Base-by-base conservation (phyloP, 2,113 vertebrate species). In the Pithys albifrons region DNA sequence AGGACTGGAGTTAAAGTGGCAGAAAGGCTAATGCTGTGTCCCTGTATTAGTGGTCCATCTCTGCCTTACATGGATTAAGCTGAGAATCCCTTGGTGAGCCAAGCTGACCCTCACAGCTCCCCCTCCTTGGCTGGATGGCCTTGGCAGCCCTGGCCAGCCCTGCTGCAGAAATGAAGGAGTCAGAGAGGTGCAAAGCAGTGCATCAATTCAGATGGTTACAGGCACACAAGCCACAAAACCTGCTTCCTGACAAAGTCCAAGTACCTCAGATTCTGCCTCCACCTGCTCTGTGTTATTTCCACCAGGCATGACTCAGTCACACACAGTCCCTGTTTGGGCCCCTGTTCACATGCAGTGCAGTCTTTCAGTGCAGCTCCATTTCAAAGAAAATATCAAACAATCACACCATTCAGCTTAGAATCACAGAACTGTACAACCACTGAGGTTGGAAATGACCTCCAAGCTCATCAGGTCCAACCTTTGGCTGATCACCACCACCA, bases 121-220 rank as follows among this genome's bases (percentile, higher is more conserved):
- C 1, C 1, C 6, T 49, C 10, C 52, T n/a, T 35, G 10, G 10
- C 25, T 7, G 43, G 14, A 19, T 1, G 6, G 16, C 45, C 17
- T 2, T 28, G 51, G 61, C 41, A 66, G 31, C n/a, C 10, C 43
- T 52, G 84, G n/a, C 1, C 69, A 76, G 48, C 7, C 55, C 59
- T 31, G 7, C 35, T 41, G 49, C 58, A 62, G 24, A 54, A 61
- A 71, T 20, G 23, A 33, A 7, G 12, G n/a, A 39, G 14, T 2
- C 66, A 14, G 22, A 72, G 6, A 64, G 6, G 12, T 13, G 41
- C 58, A 58, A 46, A 43, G 31, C 0, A 58, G 29, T 10, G 31
- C 31, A 24, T 5, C 6, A 2, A 49, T 58, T 28, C 7, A 67
- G 7, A 7, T 29, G 52, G 10, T 52, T 25, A 25, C 31, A 74